A percentile compares a stretch with the other conserved stretches of the same genome.
phyloP scores from a whole-genome alignment of 1,140 invertebrate species.

The Bemisia tabaci region DNA sequence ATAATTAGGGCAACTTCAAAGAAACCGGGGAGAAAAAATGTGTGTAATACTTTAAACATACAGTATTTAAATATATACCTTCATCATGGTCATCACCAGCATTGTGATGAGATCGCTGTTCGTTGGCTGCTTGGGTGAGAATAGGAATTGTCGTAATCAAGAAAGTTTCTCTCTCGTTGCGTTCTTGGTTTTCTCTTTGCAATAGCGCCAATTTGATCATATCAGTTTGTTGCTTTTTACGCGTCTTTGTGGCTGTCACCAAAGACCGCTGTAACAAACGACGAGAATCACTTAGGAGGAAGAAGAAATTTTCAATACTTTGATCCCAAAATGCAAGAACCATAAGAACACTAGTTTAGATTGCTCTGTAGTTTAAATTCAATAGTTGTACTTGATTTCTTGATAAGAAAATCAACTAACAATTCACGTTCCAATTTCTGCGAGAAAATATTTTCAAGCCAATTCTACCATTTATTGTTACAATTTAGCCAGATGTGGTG shows the following conservation, averaged over 20 bases:
- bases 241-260: slow-evolving; percentile 94
- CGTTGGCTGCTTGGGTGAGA: slow-evolving; percentile 87
- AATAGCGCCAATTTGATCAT: slow-evolving; percentile 87
- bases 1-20: neutral
- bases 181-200: slow-evolving; percentile 88
- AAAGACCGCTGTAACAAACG: slow-evolving; percentile 76
- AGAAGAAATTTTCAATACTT: slow-evolving; percentile 58
- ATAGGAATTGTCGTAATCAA: slow-evolving; percentile 93
- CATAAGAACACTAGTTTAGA: neutral
- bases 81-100: slow-evolving; percentile 75
- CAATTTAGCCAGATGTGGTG: no score
- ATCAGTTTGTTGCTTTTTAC: slow-evolving; percentile 98
- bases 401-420: neutral
- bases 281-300: no score
- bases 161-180: slow-evolving; percentile 88
- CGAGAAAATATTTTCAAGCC: no score
- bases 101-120: slow-evolving; percentile 79
- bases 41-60: no score
- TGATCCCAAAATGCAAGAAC: slow-evolving; percentile 29
- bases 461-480: no score
- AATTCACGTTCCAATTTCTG: neutral
- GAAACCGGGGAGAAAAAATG: no score
- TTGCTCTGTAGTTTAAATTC: neutral
- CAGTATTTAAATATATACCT: slow-evolving; percentile 33
- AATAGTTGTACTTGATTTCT: neutral